These are phyloP conservation scores for Halesus radiatus DNA, from an alignment of 1,140 invertebrate genomes.

Conservation along the genomic window DNA sequence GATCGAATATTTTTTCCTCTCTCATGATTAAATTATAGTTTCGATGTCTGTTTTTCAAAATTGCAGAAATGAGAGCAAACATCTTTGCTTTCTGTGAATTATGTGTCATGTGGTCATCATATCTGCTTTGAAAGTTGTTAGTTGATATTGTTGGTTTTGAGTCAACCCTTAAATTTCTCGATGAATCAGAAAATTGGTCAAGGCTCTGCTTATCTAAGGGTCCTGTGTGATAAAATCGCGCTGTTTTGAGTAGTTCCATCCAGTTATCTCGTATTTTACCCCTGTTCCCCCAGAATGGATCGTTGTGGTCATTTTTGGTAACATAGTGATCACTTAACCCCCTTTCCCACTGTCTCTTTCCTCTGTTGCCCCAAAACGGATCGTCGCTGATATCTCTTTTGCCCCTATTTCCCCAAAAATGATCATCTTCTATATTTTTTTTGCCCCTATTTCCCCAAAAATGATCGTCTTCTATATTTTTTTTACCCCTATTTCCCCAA, in stretches of 20 bases:
- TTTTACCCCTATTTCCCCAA: conserved; percentile 53
- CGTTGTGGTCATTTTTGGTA: conserved; percentile 52
- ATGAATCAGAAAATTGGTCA: not conserved
- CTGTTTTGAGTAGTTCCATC: not conserved
- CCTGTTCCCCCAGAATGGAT: conserved; percentile 61
- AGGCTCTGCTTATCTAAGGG: not conserved
- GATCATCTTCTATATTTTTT: conserved; percentile 40
- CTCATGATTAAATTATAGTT: not conserved
- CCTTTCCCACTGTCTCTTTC: conserved; percentile 43
- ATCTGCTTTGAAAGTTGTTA: not conserved
- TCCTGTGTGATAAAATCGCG: not conserved
- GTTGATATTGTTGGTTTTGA: not conserved
- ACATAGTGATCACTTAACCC: conserved; percentile 3
- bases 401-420: conserved; percentile 52
- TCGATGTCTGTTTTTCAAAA: conserved; percentile 1
- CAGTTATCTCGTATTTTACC: conserved; percentile 54
- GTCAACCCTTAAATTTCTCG: not conserved
- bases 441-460: conserved; percentile 48
- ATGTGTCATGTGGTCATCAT: not conserved
- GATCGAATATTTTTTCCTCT: not conserved
- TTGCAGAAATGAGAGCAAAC: not conserved
- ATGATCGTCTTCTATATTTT: not conserved
- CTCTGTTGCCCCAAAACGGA: conserved; percentile 63
- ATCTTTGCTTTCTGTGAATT: not conserved
- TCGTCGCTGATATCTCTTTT: conserved; percentile 50